These are phyloP conservation scores for Beaufortia kweichowensis DNA, from an alignment of 2,113 vertebrate species.

Conservation along the genomic window DNA sequence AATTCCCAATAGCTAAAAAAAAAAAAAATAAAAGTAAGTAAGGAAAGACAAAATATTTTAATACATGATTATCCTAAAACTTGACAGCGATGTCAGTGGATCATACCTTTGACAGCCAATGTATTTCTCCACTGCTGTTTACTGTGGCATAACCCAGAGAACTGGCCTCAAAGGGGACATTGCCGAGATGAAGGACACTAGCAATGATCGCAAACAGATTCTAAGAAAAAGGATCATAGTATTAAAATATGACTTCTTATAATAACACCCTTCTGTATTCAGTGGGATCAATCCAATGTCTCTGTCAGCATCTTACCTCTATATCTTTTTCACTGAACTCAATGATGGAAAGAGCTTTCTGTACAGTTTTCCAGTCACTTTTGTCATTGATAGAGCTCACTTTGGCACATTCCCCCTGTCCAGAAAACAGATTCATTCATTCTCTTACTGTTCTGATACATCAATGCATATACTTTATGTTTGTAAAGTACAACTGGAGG, in stretches of 20 bases:
- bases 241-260: not conserved
- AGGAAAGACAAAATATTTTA: not conserved
- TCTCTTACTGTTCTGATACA: not conserved
- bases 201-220: slow-evolving; percentile 87
- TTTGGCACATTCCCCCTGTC: slow-evolving; percentile 86
- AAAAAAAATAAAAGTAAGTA: not conserved
- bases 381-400: slow-evolving; percentile 87
- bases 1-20: slow-evolving; percentile 81
- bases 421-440: not conserved
- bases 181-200: slow-evolving; percentile 92
- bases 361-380: slow-evolving; percentile 88
- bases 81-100: not conserved
- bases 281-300: not conserved
- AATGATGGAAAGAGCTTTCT: slow-evolving; percentile 86
- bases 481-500: not conserved
- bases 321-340: slow-evolving; percentile 80
- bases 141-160: slow-evolving; percentile 78
- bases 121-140: slow-evolving; percentile 76
- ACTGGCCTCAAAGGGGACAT: slow-evolving; percentile 81
- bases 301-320: slow-evolving; percentile 70
- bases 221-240: slow-evolving; percentile 60
- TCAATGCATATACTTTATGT: not conserved
- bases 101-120: slow-evolving; percentile 88
- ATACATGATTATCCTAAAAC: not conserved
- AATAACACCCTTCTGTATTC: too few species aligned